Base-by-base conservation (phyloP, 2,113 vertebrate species). In the Coregonus clupeaformis region DNA sequence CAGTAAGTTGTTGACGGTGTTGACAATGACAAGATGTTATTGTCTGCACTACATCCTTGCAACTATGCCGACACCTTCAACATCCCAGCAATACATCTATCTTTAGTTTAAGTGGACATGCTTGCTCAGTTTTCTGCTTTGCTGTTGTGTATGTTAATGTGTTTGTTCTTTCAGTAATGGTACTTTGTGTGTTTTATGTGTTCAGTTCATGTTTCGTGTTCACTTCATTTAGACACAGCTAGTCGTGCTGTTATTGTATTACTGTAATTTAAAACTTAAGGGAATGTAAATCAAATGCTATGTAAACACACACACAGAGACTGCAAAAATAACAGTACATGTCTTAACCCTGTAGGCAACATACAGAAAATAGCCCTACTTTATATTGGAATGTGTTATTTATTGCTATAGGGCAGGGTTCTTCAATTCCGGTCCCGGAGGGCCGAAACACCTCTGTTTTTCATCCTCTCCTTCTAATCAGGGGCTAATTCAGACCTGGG, bases 21-120 rank as follows among this genome's bases (percentile, higher is more conserved):
- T 1, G 0, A 60, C 57, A 60, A 2, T 42, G 36, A 11, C 36
- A 6, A 22, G 57, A n/a, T 60, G 36, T 11, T 4, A 11, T 60
- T 16, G 18, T n/a, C 12, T 11, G 5, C 6, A 20, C 6, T 2
- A n/a, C 57, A n/a, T 9, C 18, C 3, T 22, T 60, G n/a, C 57
- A n/a, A 60, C 57, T 24, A 24, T 11, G 57, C 57, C 11, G 57
- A 60, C 57, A 60, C 57, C 52, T 42, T 79, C 59, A 55, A 14
- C 22, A 60, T 9, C n/a, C 52, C 36, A 60, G 22, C 64, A 73
- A 16, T 1, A 57, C 25, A 74, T 64, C 69, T 45, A 45, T 81
- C 52, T 60, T 52, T 60, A 60, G 2, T 60, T 52, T 20, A 60
- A 22, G 9, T 60, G 11, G 6, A 60, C 57, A 11, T 42, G 57